These are phyloP conservation scores for Rhinoderma darwinii DNA, from an alignment of 2,113 vertebrate genomes.

Conservation along the genomic window DNA sequence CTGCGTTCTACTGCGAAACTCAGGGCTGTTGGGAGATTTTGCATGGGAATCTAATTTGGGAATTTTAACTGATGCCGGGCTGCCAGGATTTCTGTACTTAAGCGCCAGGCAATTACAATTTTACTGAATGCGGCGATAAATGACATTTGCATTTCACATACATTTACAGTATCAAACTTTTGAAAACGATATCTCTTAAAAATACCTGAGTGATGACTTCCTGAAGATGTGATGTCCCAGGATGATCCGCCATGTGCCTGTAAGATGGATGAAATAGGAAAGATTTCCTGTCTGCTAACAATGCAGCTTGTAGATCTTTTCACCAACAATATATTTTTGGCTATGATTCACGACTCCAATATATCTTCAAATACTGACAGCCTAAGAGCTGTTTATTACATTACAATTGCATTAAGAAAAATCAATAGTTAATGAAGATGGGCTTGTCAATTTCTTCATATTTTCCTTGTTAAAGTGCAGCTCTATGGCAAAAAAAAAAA, in stretches of 20 bases:
- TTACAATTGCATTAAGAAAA: background rate
- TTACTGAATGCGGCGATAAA: background rate
- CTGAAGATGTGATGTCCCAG: constrained; percentile 84
- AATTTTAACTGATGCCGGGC: too few relatives aligned
- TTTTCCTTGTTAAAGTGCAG: background rate
- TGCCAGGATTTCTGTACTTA: too few relatives aligned
- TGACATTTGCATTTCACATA: too few relatives aligned
- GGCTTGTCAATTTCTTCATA: background rate
- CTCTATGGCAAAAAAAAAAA: background rate
- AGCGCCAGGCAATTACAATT: background rate
- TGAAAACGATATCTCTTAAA: background rate
- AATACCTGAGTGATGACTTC: constrained; percentile 78
- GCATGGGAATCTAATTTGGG: too few relatives aligned
- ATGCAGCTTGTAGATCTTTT: constrained; percentile 81
- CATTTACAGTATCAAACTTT: background rate
- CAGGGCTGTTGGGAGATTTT: too few relatives aligned
- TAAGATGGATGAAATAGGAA: constrained; percentile 74
- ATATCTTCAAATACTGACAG: constrained; percentile 73
- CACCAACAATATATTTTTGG: constrained; percentile 86
- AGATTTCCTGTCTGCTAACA: constrained; percentile 80
- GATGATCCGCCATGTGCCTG: constrained; percentile 79
- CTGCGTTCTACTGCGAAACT: too few relatives aligned
- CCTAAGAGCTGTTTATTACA: background rate
- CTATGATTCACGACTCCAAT: constrained; percentile 85
- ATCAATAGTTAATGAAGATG: background rate